phyloP scores from a whole-genome alignment of 2,888 invertebrate species.

The Nephrocerus scutellatus region DNA sequence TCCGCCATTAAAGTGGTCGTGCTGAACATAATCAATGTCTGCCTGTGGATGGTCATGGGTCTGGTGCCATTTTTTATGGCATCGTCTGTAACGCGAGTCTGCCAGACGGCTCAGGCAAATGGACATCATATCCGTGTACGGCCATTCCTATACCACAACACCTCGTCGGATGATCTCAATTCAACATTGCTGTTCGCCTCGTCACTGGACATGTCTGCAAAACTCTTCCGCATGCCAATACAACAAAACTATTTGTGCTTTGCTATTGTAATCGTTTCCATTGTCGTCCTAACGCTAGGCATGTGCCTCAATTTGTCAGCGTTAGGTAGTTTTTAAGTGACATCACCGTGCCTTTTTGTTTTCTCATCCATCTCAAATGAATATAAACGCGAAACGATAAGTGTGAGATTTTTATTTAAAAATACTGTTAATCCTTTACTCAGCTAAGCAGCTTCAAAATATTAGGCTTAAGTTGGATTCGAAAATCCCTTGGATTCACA shows the following conservation, averaged over 20 bases:
- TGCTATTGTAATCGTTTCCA: conserved; percentile 53
- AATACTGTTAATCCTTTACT: too few relatives aligned
- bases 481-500: too few relatives aligned
- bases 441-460: too few relatives aligned
- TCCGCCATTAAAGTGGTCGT: conserved; percentile 55
- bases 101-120: conserved; percentile 62
- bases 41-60: conserved; percentile 39
- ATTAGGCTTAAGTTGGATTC: too few relatives aligned
- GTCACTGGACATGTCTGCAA: conserved; percentile 66
- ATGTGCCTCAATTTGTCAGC: conserved; percentile 53
- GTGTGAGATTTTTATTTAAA: too few relatives aligned
- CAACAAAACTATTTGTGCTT: conserved; percentile 63
- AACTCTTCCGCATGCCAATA: conserved; percentile 66
- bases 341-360: too few relatives aligned
- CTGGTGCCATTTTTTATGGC: conserved; percentile 54
- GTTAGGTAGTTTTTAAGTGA: conserved; percentile 29
- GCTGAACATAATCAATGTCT: conserved; percentile 59
- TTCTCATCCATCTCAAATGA: too few relatives aligned
- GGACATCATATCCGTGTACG: conserved; percentile 73
- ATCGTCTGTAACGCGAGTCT: conserved; percentile 65
- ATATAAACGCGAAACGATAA: too few relatives aligned
- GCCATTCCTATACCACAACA: conserved; percentile 74
- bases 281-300: conserved; percentile 61
- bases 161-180: conserved; percentile 66
- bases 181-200: conserved; percentile 70